Base-by-base conservation (phyloP, 2,888 invertebrate species). In the Polydrusus pterygomalis region DNA sequence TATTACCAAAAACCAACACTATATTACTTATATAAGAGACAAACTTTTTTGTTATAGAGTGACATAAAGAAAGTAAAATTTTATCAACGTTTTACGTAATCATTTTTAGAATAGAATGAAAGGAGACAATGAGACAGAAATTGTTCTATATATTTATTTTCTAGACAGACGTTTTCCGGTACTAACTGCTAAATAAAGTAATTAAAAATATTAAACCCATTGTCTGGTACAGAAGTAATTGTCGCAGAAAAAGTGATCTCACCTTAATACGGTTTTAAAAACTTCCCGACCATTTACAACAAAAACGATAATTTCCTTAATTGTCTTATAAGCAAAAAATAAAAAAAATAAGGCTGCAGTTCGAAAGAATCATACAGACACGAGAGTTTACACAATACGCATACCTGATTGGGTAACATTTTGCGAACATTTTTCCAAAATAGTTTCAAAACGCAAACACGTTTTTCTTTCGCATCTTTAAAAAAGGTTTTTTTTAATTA, bases 321-420 rank as follows among this genome's bases (percentile, higher is more conserved):
- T 54, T 54, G 25, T 54, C 25, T 54, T 54, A 30, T 25, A 54
- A 54, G 51, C 30, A 25, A 30, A 54, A 54, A 54, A 54, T n/a
- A n/a, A 11, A 15, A 17, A 47, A 47, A 17, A 47, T 17, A 17
- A 47, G 8, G 3, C 15, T 2, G 20, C 25, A n/a, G 20, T 25
- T 20, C 20, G 2, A 54, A 25, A 54, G 13, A 30, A 54, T 30
- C 54, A n/a, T 25, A n/a, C 30, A 54, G 20, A 25, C 30, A 6
- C 11, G 30, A 54, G 5, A 25, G 25, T 30, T 13, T 30, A 8
- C 34, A 25, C 25, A 25, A 25, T 25, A 25, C 25, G 25, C 25
- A 25, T 5, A 25, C 25, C 2, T 25, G 5, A 25, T 25, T 25
- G 25, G 25, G 25, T 25, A 25, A 25, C 5, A 25, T 25, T 5